Evolutionary conservation across 2,888 invertebrate genomes (phyloP).

Genomic region (Xestia sexstrigata): DNA sequence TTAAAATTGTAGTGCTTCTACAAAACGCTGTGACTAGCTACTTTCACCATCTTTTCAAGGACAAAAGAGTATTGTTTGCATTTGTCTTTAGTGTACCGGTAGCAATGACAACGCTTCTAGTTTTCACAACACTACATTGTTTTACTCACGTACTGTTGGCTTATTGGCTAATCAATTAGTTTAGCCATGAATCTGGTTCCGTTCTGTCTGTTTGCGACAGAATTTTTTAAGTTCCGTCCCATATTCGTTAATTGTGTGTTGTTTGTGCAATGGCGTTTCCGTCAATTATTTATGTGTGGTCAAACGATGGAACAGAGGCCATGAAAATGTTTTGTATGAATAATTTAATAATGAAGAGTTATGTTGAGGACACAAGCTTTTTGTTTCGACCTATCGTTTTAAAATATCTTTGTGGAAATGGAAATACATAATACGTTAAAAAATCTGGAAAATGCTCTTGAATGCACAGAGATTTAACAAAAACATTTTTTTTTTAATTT

Average conservation of each 20-base stretch:
- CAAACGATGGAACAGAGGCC: constrained; percentile 32
- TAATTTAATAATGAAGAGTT: background rate
- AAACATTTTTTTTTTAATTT: background rate
- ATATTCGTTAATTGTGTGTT: constrained; percentile 45
- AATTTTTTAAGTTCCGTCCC: constrained; percentile 49
- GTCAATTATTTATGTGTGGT: constrained; percentile 51
- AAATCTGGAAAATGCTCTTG: background rate
- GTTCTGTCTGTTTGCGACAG: constrained; percentile 25
- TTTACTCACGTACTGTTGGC: constrained; percentile 32
- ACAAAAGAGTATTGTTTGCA: constrained; percentile 62
- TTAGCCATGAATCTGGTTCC: constrained; percentile 37
- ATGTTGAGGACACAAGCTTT: background rate
- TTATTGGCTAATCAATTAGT: constrained; percentile 43
- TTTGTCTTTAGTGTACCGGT: constrained; percentile 41
- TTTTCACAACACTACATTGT: constrained; percentile 58
- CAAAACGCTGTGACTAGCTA: constrained; percentile 26
- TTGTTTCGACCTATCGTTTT: background rate
- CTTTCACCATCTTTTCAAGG: constrained; percentile 65
- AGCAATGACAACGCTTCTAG: constrained; percentile 31
- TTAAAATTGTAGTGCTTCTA: constrained; percentile 5
- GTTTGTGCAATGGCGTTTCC: constrained; percentile 54
- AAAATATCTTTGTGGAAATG: background rate
- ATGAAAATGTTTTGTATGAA: constrained; percentile 8
- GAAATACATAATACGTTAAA: background rate
- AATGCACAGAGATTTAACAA: background rate